Evolutionary conservation across 2,113 vertebrate species (phyloP).

Genomic region (Petroica traversi): DNA sequence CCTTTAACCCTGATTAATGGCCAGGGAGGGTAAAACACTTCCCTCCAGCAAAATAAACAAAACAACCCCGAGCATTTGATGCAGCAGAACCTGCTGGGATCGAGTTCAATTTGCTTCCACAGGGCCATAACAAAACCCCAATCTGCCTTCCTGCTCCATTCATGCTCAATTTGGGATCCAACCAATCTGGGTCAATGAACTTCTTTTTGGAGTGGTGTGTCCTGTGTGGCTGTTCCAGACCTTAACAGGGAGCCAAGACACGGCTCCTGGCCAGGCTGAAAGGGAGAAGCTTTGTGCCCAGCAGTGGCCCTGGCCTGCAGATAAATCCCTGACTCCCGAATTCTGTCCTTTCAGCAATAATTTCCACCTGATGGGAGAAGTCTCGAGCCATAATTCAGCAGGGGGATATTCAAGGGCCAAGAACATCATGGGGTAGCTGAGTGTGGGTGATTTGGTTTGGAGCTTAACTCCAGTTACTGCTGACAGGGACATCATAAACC

Average conservation of each 20-base stretch:
- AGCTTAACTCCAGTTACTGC: not conserved
- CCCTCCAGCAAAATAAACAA: conserved; percentile 36
- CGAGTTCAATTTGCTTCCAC: conserved; percentile 42
- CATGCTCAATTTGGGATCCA: conserved; percentile 11
- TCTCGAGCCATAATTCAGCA: not conserved
- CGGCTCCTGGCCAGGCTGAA: not conserved
- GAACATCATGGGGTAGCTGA: not conserved
- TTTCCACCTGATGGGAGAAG: not conserved
- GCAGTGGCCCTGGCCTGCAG: not conserved
- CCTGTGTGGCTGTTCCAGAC: not conserved
- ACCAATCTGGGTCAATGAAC: conserved; percentile 8
- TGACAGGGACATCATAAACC: not conserved
- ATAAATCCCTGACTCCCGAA: not conserved
- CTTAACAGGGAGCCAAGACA: not conserved
- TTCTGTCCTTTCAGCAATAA: not conserved
- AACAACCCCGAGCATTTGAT: not conserved
- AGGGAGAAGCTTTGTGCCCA: not conserved
- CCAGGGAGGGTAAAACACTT: conserved; percentile 1
- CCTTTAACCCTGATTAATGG: conserved; percentile 52
- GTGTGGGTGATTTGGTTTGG: not conserved
- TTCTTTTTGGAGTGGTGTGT: not conserved
- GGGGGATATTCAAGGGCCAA: not conserved
- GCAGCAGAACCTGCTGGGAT: conserved; percentile 2
- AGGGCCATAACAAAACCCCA: conserved; percentile 13
- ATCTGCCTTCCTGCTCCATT: not conserved